Evolutionary conservation across 2,113 vertebrate species (phyloP), one percentile per base, ranked within the genome.

Genomic region (Todiramphus chloris): DNA sequence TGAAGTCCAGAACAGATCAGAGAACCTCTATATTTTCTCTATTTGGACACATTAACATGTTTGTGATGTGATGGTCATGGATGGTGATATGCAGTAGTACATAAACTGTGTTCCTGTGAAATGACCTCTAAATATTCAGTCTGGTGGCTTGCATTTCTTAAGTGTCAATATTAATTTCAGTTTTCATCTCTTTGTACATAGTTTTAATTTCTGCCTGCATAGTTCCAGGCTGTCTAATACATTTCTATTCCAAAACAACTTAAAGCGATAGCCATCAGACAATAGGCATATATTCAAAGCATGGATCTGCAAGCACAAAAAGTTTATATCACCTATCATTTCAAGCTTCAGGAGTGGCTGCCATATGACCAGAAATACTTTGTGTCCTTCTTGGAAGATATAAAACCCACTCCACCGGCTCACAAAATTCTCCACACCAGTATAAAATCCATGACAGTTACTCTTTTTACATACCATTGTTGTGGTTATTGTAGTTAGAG

Each of bases 391-490:
- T 78, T 80, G 66, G 68, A 96, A 90, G 64, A 88, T 68, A 66
- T 30, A 91, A 97, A 94, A 79, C 28, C 20, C n/a, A 44, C 27
- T 83, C 63, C 69, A 93, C 83, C 64, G 84, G 81, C 74, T 90
- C 72, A 94, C n/a, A 79, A 44, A 78, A 25, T 87, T 93, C 48
- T 92, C 39, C 48, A 67, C 31, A 62, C 16, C 14, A 91, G 53
- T 31, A 75, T 90, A 92, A 96, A 91, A 79, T 86, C 85, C n/a
- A 56, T 50, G 72, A 21, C 72, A 78, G 28, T 89, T 66, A 5
- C 41, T 86, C 21, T 35, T 66, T 77, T 90, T 63, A 50, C 37
- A 43, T 62, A 90, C 73, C 12, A 27, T 55, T 64, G 9, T 77
- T 83, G 83, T 64, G 67, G 64, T 88, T 94, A 69, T 46, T 75